phyloP scores from a whole-genome alignment of 2,888 invertebrate genomes.

The Nasonia oneida region DNA sequence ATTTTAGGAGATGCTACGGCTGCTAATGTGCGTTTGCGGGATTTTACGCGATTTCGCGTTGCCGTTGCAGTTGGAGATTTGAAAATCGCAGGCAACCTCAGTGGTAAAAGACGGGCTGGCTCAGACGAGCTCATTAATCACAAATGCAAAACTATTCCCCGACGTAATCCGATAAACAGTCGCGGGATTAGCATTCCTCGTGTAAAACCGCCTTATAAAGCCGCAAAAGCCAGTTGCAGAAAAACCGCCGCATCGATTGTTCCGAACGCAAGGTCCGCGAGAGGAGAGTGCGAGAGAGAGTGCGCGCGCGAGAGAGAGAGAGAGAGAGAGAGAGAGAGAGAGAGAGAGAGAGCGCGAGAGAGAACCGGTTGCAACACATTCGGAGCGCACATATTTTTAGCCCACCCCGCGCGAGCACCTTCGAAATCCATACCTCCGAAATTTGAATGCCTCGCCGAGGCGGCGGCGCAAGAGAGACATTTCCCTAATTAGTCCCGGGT shows the following conservation, averaged over 20 bases:
- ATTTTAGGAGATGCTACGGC: too few relatives aligned
- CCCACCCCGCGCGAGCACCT: not conserved
- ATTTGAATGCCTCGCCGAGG: slow-evolving; percentile 5
- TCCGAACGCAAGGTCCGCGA: slow-evolving; percentile 26
- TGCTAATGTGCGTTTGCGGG: too few relatives aligned
- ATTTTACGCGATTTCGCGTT: too few relatives aligned
- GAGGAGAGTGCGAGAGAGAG: too few relatives aligned
- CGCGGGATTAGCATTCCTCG: too few relatives aligned
- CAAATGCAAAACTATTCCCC: not conserved
- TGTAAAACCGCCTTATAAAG: not conserved
- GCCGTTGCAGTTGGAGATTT: too few relatives aligned
- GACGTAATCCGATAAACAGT: too few relatives aligned
- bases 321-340: too few relatives aligned
- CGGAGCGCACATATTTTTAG: slow-evolving; percentile 22
- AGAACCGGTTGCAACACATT: slow-evolving; percentile 37
- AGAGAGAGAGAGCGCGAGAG: not conserved
- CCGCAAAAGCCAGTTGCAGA: slow-evolving; percentile 14
- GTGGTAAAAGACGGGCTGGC: not conserved
- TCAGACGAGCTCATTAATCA: not conserved
- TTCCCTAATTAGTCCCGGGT: not conserved
- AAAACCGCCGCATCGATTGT: slow-evolving; percentile 21
- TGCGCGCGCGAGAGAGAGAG: too few relatives aligned
- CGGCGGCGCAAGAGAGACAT: not conserved
- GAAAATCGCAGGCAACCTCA: not conserved
- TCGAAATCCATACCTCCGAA: not conserved